Evolutionary conservation across 2,888 invertebrate genomes (phyloP), one percentile per base, ranked within the genome.

Genomic region (Pristionchus fissidentatus): DNA sequence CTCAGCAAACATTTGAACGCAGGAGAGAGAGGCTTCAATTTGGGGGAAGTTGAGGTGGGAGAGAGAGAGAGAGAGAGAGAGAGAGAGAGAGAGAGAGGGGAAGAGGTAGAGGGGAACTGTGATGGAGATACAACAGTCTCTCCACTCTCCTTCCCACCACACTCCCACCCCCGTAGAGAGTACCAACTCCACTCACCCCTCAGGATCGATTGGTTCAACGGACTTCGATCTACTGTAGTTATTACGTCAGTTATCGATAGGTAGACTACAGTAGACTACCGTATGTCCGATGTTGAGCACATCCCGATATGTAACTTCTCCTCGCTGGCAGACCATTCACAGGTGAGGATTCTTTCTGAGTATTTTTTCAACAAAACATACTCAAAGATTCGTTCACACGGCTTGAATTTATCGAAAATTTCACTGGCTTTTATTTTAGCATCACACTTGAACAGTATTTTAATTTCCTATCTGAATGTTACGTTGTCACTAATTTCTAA

Each of bases 261-360:
- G 35, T 43, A 46, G 3, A 57, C 79, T 26, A 5, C 38, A 1
- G 29, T 1, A 35, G 10, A 7, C 7, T 57, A 35, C 55, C 38
- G n/a, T 38, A 79, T 57, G 55, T 29, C 38, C n/a, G 43, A 79
- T 79, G 79, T 55, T 10, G 22, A 3, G n/a, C 41, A 22, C 49
- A 46, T 29, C 32, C 49, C 55, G n/a, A 55, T 62, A 15, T 81
- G 80, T 32, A 81, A 81, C 38, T 81, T 81, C 62, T 81, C 80
- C 8, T 62, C 62, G 3, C 62, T 81, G 26, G 62, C 62, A 1
- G 46, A 81, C 41, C 80, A 81, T 62, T 15, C 62, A 22, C 80
- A 60, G 80, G 80, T 81, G 0, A 49, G 52, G n/a, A n/a, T n/a
- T 22, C 32, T 41, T 75, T 75, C 1, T 38, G 1, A 22, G 0